Evolutionary conservation across 1,140 invertebrate species (phyloP).

Genomic region (Armadillidium nasatum): DNA sequence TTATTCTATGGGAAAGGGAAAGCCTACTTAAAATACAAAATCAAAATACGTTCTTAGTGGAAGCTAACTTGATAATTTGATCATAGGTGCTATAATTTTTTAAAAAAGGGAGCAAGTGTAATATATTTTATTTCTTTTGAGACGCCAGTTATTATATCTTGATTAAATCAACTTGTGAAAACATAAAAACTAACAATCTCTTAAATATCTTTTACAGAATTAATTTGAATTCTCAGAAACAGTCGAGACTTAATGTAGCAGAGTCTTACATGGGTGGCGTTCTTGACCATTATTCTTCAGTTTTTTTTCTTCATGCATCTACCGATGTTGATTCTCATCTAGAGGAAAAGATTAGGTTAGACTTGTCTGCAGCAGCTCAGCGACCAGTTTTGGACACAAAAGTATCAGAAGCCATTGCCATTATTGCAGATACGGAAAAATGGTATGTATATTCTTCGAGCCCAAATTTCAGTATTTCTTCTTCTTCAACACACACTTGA

Average conservation of each 20-base stretch:
- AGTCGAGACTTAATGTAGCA: constrained; percentile 4
- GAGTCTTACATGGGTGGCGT: constrained; percentile 60
- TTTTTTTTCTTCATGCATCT: constrained; percentile 63
- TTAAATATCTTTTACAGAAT: neutral
- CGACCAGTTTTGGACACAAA: constrained; percentile 60
- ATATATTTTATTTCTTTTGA: too few relatives aligned
- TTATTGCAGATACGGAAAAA: constrained; percentile 74
- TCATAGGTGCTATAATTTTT: too few relatives aligned
- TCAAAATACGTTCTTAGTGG: too few relatives aligned
- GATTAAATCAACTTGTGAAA: too few relatives aligned
- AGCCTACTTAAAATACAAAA: too few relatives aligned
- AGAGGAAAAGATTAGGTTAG: constrained; percentile 52
- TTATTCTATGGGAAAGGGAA: too few relatives aligned
- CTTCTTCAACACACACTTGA: too few relatives aligned
- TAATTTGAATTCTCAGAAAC: neutral
- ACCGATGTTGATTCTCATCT: constrained; percentile 28
- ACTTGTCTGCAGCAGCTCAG: constrained; percentile 56
- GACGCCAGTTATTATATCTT: too few relatives aligned
- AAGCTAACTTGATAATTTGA: too few relatives aligned
- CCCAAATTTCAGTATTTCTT: too few relatives aligned
- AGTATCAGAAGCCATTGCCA: constrained; percentile 70
- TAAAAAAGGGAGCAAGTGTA: too few relatives aligned
- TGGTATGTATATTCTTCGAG: constrained; percentile 58
- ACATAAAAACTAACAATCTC: too few relatives aligned
- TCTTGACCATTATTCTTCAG: constrained; percentile 67